Evolutionary conservation across 1,140 invertebrate species (phyloP).

Genomic region (Thaumetopoea pityocampa): DNA sequence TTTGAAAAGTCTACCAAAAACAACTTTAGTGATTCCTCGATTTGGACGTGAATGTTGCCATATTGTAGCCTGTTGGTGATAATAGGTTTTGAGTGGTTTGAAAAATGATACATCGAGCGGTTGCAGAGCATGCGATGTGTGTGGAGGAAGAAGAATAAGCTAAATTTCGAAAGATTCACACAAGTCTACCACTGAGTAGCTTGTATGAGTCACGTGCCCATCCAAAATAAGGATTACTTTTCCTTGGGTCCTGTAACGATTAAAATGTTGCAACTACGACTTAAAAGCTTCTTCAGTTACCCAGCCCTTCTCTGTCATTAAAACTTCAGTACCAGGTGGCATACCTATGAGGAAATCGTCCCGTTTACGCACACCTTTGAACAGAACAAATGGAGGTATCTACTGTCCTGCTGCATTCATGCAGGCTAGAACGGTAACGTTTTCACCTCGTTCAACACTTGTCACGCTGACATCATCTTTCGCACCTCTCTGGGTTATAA

Average conservation of each 20-base stretch:
- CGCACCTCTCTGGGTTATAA: conserved; percentile 2
- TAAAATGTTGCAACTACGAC: conserved; percentile 10
- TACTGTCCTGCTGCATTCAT: conserved; percentile 10
- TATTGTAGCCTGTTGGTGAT: conserved; percentile 13
- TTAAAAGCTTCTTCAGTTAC: conserved; percentile 14
- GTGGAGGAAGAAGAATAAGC: conserved; percentile 5
- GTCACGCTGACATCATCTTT: conserved; percentile 9
- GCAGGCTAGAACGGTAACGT: conserved; percentile 6
- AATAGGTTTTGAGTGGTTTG: conserved; percentile 11
- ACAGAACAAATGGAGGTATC: conserved; percentile 14
- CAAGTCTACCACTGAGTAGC: conserved; percentile 12
- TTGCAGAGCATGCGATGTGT: conserved; percentile 15
- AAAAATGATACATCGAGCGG: conserved; percentile 15
- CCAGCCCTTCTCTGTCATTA: conserved; percentile 17
- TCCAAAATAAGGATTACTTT: background rate
- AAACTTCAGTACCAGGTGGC: conserved; percentile 13
- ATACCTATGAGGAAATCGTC: conserved; percentile 12
- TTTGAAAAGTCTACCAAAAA: conserved; percentile 30
- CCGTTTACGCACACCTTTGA: conserved; percentile 12
- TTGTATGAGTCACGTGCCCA: conserved; percentile 1
- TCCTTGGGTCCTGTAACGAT: conserved; percentile 5
- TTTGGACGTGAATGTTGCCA: conserved; percentile 16
- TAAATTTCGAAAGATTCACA: conserved; percentile 16
- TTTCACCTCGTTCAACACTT: conserved; percentile 14
- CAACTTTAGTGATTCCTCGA: conserved; percentile 9